Percentiles rank a stretch among this genome's conserved stretches.
These are phyloP conservation scores for Salminus brasiliensis DNA, from an alignment of 2,113 vertebrate species.

Conservation along the genomic window DNA sequence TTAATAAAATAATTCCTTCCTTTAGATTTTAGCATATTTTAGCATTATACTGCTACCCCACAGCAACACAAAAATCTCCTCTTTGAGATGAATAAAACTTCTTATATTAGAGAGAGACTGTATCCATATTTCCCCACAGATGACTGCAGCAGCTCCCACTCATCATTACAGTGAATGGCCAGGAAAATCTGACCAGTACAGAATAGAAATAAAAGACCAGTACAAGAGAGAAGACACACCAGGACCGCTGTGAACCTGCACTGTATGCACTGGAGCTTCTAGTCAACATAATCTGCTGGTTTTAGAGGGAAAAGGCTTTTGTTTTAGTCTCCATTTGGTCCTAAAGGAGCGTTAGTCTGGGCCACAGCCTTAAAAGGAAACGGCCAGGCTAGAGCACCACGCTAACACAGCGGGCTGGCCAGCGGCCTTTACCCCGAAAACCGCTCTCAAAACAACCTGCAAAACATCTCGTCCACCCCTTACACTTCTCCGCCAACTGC, in stretches of 20 bases:
- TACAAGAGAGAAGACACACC: too few relatives aligned
- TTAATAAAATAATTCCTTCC: too few relatives aligned
- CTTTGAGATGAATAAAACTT: too few relatives aligned
- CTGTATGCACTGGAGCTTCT: background rate
- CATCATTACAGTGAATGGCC: too few relatives aligned
- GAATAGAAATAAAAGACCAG: too few relatives aligned
- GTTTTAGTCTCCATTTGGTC: background rate
- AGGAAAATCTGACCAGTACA: too few relatives aligned
- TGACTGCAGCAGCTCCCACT: too few relatives aligned
- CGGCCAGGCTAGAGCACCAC: background rate
- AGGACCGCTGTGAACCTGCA: background rate
- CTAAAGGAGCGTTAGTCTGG: background rate
- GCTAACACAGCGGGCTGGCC: slow-evolving; percentile 10
- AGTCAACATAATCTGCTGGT: background rate
- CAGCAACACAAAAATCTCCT: too few relatives aligned
- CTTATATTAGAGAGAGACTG: too few relatives aligned
- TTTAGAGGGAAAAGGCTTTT: background rate
- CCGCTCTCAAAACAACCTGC: background rate
- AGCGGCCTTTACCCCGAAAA: background rate
- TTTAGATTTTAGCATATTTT: too few relatives aligned
- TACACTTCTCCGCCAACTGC: background rate
- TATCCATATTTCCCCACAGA: too few relatives aligned
- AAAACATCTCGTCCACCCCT: background rate
- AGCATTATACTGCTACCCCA: too few relatives aligned
- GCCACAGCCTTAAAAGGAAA: slow-evolving; percentile 48